phyloP scores from a whole-genome alignment of 2,797 vertebrate genomes.

The Phrynocephalus guinanensis region DNA sequence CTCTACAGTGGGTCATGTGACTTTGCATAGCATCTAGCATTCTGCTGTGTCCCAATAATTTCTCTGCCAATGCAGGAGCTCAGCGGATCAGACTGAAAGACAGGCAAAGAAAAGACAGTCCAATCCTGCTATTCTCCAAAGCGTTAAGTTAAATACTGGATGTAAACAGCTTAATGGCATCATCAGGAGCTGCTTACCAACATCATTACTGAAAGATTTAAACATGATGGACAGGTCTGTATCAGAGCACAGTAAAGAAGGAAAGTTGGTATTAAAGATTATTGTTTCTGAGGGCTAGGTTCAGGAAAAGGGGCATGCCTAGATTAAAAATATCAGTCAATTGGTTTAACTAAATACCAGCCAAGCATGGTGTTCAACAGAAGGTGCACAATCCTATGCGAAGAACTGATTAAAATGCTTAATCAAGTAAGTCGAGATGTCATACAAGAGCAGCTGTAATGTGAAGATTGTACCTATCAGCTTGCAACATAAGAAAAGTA shows the following conservation, averaged over 20 bases:
- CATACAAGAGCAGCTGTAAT: constrained; percentile 70
- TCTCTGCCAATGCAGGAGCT: background rate
- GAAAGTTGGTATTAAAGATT: constrained; percentile 26
- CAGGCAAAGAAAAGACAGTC: constrained; percentile 30
- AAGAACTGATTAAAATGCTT: constrained; percentile 67
- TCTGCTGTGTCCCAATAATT: background rate
- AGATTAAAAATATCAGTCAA: constrained; percentile 44
- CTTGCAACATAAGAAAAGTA: constrained; percentile 56
- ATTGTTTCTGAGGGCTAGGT: constrained; percentile 26
- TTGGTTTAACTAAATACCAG: constrained; percentile 59
- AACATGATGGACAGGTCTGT: constrained; percentile 2
- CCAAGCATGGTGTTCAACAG: constrained; percentile 54
- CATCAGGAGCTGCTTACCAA: constrained; percentile 38
- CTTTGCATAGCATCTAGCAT: background rate
- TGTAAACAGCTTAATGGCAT: constrained; percentile 40
- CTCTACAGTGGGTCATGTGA: background rate
- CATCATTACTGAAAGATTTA: constrained; percentile 34
- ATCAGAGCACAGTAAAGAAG: constrained; percentile 32
- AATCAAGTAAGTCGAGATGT: constrained; percentile 61
- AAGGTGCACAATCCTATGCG: constrained; percentile 56
- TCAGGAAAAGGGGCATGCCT: constrained; percentile 16
- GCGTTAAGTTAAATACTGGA: constrained; percentile 44
- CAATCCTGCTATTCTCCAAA: constrained; percentile 28
- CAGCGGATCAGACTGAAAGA: background rate
- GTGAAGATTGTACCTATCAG: constrained; percentile 70